Percentiles rank a stretch among this genome's conserved stretches.
These are phyloP conservation scores for Cygnus buccinator DNA, from an alignment of 2,113 vertebrate genomes.

Conservation along the genomic window DNA sequence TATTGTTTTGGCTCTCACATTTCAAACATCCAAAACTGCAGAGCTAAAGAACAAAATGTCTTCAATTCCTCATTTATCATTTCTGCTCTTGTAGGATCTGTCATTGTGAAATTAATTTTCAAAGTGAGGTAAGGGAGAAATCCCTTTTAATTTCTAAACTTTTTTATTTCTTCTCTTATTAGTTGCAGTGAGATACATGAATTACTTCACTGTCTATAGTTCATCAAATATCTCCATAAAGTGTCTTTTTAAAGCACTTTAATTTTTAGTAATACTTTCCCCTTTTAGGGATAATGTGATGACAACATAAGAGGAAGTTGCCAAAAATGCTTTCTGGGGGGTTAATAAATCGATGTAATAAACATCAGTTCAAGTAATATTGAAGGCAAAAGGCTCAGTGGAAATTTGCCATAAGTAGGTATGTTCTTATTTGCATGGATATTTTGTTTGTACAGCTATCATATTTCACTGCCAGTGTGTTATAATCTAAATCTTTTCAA, in stretches of 20 bases:
- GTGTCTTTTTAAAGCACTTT: not conserved
- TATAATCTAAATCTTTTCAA: not conserved
- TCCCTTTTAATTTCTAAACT: not conserved
- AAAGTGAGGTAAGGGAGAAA: not conserved
- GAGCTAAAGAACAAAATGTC: not conserved
- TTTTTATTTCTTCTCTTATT: not conserved
- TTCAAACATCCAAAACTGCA: not conserved
- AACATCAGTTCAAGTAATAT: not conserved
- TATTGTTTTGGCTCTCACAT: not conserved
- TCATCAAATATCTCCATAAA: not conserved
- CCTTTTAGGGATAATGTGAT: not conserved
- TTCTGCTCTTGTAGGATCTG: not conserved
- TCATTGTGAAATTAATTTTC: not conserved
- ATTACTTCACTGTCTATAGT: not conserved
- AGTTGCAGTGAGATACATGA: not conserved
- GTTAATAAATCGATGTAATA: not conserved
- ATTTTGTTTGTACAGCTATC: not conserved
- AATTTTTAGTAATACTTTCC: not conserved
- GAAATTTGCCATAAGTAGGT: not conserved
- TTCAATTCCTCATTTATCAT: not conserved
- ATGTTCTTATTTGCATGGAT: not conserved
- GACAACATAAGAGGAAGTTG: not conserved
- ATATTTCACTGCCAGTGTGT: not conserved
- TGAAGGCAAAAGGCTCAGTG: not conserved
- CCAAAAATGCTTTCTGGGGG: slow-evolving; percentile 17